phyloP scores from a whole-genome alignment of 2,888 invertebrate genomes.

The Drosophila recens region DNA sequence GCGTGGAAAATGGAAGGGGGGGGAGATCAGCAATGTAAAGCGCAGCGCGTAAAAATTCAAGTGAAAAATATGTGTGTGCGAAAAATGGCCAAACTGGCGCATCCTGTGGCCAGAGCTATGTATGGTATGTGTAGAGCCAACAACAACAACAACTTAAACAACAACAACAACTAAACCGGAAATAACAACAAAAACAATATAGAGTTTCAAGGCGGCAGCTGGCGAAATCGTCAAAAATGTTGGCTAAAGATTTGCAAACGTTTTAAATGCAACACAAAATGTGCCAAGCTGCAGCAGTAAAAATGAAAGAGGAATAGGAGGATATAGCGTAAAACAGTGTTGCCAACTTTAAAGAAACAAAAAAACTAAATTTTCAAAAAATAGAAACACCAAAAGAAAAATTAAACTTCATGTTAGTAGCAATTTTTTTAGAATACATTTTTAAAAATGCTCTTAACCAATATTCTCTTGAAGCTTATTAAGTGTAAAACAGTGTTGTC shows the following conservation, averaged over 20 bases:
- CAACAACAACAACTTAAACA: slow-evolving; percentile 32
- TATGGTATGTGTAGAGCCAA: slow-evolving; percentile 38
- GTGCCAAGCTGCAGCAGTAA: slow-evolving; percentile 5
- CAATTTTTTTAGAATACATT: too few species aligned
- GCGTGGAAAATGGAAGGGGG: not conserved
- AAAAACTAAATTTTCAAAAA: too few species aligned
- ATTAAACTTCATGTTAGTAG: too few species aligned
- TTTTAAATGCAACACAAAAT: slow-evolving; percentile 55
- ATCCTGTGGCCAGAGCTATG: slow-evolving; percentile 70
- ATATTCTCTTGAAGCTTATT: too few species aligned
- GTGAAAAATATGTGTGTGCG: slow-evolving; percentile 67
- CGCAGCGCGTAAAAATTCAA: slow-evolving; percentile 56
- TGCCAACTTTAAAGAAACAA: too few species aligned
- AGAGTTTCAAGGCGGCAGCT: slow-evolving; percentile 50
- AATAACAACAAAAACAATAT: slow-evolving; percentile 21
- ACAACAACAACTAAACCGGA: slow-evolving; percentile 19
- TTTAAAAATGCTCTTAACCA: too few species aligned
- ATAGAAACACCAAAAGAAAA: too few species aligned
- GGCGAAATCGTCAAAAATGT: slow-evolving; percentile 68
- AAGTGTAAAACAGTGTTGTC: too few species aligned
- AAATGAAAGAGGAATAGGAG: not conserved
- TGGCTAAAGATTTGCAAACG: slow-evolving; percentile 60
- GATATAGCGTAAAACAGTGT: too few species aligned
- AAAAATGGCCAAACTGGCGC: slow-evolving; percentile 70
- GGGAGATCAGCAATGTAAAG: slow-evolving; percentile 17